Base-by-base conservation (phyloP, 2,113 vertebrate genomes). In the Antechinus flavipes region DNA sequence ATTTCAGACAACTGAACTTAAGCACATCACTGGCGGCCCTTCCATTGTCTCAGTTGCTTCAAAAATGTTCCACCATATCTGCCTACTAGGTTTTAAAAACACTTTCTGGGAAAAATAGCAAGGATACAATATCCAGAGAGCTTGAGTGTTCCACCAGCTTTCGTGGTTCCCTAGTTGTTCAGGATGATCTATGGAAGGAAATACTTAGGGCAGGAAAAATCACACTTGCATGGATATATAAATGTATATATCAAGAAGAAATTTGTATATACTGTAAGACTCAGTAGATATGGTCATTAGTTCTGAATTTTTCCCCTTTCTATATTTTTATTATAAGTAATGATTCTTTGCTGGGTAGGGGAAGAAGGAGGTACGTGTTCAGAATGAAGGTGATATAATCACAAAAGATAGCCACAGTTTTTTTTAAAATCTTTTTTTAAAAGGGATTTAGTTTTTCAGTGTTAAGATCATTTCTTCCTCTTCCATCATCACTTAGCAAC, bases 1-100 rank as follows among this genome's bases (percentile, higher is more conserved):
- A 94, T 93, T 96, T 97, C 47, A 96, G 52, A 93, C n/a, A 95
- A 91, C 49, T 19, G 61, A 95, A 27, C 50, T 25, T 76, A 96
- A 89, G n/a, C 50, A 92, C 92, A 84, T 96, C 94, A 95, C 52
- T 94, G 93, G 68, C 35, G 93, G 90, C 23, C 50, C 95, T 35
- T 24, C 47, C 35, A 94, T 90, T 90, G 94, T 96, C 95, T 54
- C 90, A 93, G 25, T 23, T 94, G 90, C 49, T 96, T 94, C 53
- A 2, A 94, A 19, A 68, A 96, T 12, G 55, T 92, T 93, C 91
- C 76, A 90, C 50, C 95, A 95, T 7, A 54, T 91, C 91, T 93
- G 92, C 30, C 61, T 76, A n/a, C 35, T 42, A 84, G 68, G 35
- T 42, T 84, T 84, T 23, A 42, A 84, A 84, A 42, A 7, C n/a